phyloP scores from a whole-genome alignment of 2,888 invertebrate species.

The Mamestra brassicae region DNA sequence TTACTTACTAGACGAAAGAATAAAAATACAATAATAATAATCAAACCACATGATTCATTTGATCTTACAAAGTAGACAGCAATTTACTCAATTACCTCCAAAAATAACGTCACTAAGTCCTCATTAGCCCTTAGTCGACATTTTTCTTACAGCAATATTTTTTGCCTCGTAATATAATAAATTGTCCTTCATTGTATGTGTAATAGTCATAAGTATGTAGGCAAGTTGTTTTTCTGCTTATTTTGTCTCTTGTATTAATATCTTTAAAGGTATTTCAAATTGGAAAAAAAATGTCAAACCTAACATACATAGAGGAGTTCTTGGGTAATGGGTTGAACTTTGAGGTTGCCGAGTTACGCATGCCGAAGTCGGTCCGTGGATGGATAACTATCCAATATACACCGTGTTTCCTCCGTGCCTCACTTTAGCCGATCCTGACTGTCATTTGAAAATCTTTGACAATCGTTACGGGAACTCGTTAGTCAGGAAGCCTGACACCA shows the following conservation, averaged over 20 bases:
- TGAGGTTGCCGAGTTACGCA: too few species aligned
- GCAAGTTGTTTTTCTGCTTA: not conserved
- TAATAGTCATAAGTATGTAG: not conserved
- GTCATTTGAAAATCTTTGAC: too few species aligned
- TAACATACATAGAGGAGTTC: too few species aligned
- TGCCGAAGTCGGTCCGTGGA: too few species aligned
- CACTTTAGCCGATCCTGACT: too few species aligned
- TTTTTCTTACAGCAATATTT: slow-evolving; percentile 31
- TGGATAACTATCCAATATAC: too few species aligned
- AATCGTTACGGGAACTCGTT: too few species aligned
- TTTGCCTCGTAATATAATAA: slow-evolving; percentile 22
- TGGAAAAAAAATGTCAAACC: too few species aligned
- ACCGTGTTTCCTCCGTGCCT: too few species aligned
- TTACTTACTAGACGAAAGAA: not conserved
- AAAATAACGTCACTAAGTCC: slow-evolving; percentile 34
- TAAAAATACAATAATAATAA: not conserved
- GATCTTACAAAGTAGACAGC: slow-evolving; percentile 21
- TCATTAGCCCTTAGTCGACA: slow-evolving; percentile 33
- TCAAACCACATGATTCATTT: slow-evolving; percentile 28
- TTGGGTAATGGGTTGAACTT: too few species aligned
- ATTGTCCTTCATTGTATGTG: slow-evolving; percentile 1
- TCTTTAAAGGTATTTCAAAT: too few species aligned
- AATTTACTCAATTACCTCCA: slow-evolving; percentile 46
- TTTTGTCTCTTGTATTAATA: not conserved
- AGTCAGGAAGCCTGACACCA: too few species aligned